Base-by-base conservation (phyloP, 2,888 invertebrate genomes). In the Zeuzera pyrina region DNA sequence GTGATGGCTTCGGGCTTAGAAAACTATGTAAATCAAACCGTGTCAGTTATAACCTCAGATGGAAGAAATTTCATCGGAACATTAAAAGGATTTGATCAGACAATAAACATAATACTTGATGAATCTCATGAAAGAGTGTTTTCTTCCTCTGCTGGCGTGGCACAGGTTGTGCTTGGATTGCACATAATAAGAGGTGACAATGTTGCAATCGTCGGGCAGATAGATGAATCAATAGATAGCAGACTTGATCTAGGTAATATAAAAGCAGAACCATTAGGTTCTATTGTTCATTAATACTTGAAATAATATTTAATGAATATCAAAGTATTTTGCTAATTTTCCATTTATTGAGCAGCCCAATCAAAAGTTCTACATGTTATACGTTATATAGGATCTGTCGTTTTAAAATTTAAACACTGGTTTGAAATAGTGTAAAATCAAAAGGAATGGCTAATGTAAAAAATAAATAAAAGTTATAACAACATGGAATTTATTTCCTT, bases 81-180 rank as follows among this genome's bases (percentile, higher is more conserved):
- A 0, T 73, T 99, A 41, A 98, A 98, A 72, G 99, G 99, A 15
- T 99, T 97, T 74, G 99, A 99, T 77, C 99, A 99, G 78, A 96
- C 98, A n/a, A 96, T 98, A 46, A 99, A 99, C 67, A 87, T 99
- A 44, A 97, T 99, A 53, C 83, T 99, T 43, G 98, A 98, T 62
- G 98, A 99, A 73, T 97, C 97, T 19, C 97, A 98, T 62, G 99
- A 99, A 73, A 86, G 99, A 54, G 97, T 99, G n/a, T 99, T 95
- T 76, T 97, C 96, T 29, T 90, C 92, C 6, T 89, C 91, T 1
- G 88, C 92, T 47, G 98, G 98, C 15, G 94, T 99, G 19, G 81
- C 81, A 23, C 83, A 83, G 50, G 97, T 99, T 35, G 94, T 97
- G 35, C 86, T 99, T 26, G 99, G 99, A 12, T 86, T 99, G 31